These are phyloP conservation scores for Bovichtus diacanthus DNA, from an alignment of 2,797 vertebrate species.

Conservation along the genomic window DNA sequence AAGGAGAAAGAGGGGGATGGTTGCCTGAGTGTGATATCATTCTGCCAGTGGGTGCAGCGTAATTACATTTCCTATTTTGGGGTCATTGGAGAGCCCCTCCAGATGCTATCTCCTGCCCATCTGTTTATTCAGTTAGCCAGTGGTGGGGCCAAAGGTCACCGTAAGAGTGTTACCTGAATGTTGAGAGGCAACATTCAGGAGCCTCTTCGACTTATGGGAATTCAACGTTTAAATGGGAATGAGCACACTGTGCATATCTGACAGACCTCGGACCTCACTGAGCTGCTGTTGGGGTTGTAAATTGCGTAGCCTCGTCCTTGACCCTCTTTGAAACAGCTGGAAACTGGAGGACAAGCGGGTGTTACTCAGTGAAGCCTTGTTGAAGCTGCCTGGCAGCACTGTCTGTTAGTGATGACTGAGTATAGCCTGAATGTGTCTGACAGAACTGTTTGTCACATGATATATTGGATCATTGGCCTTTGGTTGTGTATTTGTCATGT, in stretches of 20 bases:
- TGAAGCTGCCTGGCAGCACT: background rate
- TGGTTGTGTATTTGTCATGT: constrained; percentile 27
- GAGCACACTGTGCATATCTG: background rate
- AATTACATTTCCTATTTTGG: constrained; percentile 65
- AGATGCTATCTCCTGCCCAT: constrained; percentile 62
- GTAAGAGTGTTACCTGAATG: constrained; percentile 41
- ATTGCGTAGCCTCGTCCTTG: constrained; percentile 52
- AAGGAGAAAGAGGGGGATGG: background rate
- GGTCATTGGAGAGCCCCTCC: constrained; percentile 74
- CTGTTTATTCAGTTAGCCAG: constrained; percentile 63
- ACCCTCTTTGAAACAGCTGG: constrained; percentile 46
- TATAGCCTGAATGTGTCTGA: constrained; percentile 19
- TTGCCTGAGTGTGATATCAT: constrained; percentile 65
- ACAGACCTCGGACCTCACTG: background rate
- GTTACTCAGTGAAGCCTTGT: constrained; percentile 31
- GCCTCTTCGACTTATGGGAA: constrained; percentile 28
- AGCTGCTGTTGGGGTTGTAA: constrained; percentile 26
- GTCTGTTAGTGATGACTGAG: constrained; percentile 15
- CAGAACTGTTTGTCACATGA: constrained; percentile 27
- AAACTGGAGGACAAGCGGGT: constrained; percentile 28
- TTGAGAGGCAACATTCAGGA: constrained; percentile 38
- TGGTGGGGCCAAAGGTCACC: constrained; percentile 53
- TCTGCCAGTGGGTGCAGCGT: constrained; percentile 60
- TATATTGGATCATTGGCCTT: constrained; percentile 18
- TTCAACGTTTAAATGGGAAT: constrained; percentile 40